phyloP scores from a whole-genome alignment of 2,888 invertebrate genomes.

The Oasisia sp. region DNA sequence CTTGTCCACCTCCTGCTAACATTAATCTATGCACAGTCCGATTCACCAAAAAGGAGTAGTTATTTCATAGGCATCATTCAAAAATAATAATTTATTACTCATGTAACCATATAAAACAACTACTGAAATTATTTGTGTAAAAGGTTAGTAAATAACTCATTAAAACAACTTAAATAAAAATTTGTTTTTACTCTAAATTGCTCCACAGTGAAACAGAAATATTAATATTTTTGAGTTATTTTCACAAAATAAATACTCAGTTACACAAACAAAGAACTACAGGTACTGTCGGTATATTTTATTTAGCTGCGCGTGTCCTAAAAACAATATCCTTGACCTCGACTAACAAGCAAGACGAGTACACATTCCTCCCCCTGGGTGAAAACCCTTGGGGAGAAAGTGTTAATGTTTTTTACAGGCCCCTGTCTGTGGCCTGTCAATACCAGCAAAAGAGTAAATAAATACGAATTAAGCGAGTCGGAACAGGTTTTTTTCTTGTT shows the following conservation, averaged over 20 bases:
- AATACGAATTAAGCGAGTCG: not conserved
- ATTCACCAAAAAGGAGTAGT: not conserved
- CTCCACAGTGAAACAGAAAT: too few species aligned
- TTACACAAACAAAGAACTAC: too few species aligned
- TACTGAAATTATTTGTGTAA: not conserved
- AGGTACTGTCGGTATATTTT: too few species aligned
- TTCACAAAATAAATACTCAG: too few species aligned
- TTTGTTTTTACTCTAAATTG: too few species aligned
- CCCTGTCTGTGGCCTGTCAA: not conserved
- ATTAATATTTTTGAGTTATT: too few species aligned
- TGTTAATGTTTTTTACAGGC: not conserved
- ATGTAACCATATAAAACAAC: not conserved
- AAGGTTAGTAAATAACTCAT: not conserved
- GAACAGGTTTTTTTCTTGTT: not conserved
- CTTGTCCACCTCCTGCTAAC: not conserved
- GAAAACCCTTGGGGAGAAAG: not conserved
- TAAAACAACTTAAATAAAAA: not conserved
- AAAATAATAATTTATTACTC: not conserved
- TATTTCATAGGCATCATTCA: not conserved
- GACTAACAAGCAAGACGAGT: not conserved
- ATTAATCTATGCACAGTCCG: not conserved
- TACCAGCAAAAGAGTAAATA: constrained; percentile 7
- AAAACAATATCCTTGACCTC: too few species aligned
- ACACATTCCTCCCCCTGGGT: not conserved
- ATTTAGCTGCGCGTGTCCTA: too few species aligned